These are phyloP conservation scores for Danaus chrysippus DNA, from an alignment of 2,888 invertebrate genomes.

Conservation along the genomic window DNA sequence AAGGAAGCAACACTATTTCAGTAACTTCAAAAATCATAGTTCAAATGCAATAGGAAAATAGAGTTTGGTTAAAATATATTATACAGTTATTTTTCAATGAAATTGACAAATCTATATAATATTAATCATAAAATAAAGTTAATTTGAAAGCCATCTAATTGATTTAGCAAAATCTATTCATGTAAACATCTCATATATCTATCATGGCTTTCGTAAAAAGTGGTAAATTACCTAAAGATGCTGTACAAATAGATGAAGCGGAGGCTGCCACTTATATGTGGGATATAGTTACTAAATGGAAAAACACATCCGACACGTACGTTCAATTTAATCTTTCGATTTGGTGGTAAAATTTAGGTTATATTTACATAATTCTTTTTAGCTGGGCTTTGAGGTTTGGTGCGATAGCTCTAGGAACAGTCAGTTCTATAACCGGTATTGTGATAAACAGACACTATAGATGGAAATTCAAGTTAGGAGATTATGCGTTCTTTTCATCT, in stretches of 20 bases:
- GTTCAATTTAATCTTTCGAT: slow-evolving; percentile 37
- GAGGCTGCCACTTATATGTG: slow-evolving; percentile 81
- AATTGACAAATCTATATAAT: too few species aligned
- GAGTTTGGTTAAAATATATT: too few species aligned
- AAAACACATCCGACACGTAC: slow-evolving; percentile 80
- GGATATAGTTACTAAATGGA: slow-evolving; percentile 80
- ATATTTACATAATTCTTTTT: slow-evolving; percentile 28
- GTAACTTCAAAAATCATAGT: too few species aligned
- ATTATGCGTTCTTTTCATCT: slow-evolving; percentile 79
- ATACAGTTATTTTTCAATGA: too few species aligned
- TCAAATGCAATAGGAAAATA: too few species aligned
- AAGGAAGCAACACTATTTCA: too few species aligned
- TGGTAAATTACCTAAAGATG: slow-evolving; percentile 80
- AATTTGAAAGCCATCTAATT: too few species aligned
- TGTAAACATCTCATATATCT: too few species aligned
- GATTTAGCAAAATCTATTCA: too few species aligned
- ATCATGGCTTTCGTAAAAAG: slow-evolving; percentile 78
- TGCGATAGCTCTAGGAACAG: slow-evolving; percentile 66
- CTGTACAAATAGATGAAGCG: slow-evolving; percentile 73
- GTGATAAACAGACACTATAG: slow-evolving; percentile 83
- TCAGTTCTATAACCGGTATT: slow-evolving; percentile 75
- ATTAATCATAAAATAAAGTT: too few species aligned
- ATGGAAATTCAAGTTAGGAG: slow-evolving; percentile 77
- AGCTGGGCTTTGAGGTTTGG: slow-evolving; percentile 77
- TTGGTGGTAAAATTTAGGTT: slow-evolving; percentile 18